phyloP scores from a whole-genome alignment of 2,888 invertebrate genomes.

The Drosophila prolongata region DNA sequence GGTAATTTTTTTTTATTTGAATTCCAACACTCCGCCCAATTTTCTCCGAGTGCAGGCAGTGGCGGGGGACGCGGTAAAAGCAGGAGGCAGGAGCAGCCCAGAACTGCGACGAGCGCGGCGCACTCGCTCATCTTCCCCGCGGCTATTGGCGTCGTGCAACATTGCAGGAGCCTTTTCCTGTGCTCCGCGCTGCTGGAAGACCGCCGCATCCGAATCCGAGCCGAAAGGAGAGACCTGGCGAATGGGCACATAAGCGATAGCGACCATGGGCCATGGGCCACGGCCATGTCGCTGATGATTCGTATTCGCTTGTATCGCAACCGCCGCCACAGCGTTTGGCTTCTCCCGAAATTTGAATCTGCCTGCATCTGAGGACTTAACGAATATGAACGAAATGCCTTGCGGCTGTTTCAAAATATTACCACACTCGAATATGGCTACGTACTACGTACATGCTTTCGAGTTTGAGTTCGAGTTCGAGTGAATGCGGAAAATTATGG shows the following conservation, averaged over 20 bases:
- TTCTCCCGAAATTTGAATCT: slow-evolving; percentile 80
- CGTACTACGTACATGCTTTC: slow-evolving; percentile 28
- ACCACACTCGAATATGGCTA: slow-evolving; percentile 48
- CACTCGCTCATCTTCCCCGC: slow-evolving; percentile 76
- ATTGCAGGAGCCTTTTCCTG: slow-evolving; percentile 69
- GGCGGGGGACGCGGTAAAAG: slow-evolving; percentile 28
- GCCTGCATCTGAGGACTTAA: slow-evolving; percentile 81
- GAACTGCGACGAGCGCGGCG: slow-evolving; percentile 51
- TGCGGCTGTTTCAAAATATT: slow-evolving; percentile 73
- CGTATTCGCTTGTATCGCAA: slow-evolving; percentile 49
- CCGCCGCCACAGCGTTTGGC: slow-evolving; percentile 39
- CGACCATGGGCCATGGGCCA: slow-evolving; percentile 43
- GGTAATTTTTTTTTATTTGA: too few species aligned
- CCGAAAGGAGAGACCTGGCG: slow-evolving; percentile 11
- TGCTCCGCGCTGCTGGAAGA: slow-evolving; percentile 14
- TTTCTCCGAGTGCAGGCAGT: slow-evolving; percentile 13
- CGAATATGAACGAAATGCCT: slow-evolving; percentile 80
- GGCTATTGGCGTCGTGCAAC: slow-evolving; percentile 74
- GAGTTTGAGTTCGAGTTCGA: slow-evolving; percentile 21
- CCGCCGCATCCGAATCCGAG: slow-evolving; percentile 4
- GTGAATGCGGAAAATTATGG: slow-evolving; percentile 48
- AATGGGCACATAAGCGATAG: slow-evolving; percentile 1
- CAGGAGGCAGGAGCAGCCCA: slow-evolving; percentile 16
- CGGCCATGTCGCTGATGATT: slow-evolving; percentile 58
- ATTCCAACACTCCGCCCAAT: not conserved